phyloP scores from a whole-genome alignment of 2,888 invertebrate genomes.

The Tenthredo notha region DNA sequence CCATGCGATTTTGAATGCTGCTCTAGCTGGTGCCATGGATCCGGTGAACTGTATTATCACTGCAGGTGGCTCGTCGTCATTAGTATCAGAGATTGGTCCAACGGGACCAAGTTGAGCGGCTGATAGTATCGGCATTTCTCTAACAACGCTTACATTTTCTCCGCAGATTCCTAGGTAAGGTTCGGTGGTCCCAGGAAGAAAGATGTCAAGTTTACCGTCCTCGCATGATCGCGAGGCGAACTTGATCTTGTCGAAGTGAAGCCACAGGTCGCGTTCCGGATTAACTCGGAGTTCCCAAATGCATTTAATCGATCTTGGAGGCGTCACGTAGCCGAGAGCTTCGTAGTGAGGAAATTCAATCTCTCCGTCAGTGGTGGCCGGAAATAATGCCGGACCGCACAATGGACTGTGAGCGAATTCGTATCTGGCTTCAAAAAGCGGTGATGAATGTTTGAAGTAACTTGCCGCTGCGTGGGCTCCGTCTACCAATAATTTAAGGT shows the following conservation, averaged over 20 bases:
- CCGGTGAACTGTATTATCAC: slow-evolving; percentile 88
- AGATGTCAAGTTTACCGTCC: slow-evolving; percentile 92
- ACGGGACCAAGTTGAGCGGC: slow-evolving; percentile 88
- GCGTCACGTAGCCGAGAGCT: slow-evolving; percentile 82
- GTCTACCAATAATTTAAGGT: slow-evolving; percentile 90
- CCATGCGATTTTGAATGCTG: slow-evolving; percentile 94
- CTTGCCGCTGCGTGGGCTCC: slow-evolving; percentile 92
- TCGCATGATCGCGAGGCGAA: slow-evolving; percentile 92
- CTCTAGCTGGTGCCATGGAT: slow-evolving; percentile 88
- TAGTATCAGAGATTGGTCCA: slow-evolving; percentile 80
- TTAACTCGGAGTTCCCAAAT: slow-evolving; percentile 92
- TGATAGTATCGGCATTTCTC: slow-evolving; percentile 89
- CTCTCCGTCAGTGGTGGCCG: slow-evolving; percentile 90
- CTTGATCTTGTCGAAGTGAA: slow-evolving; percentile 92
- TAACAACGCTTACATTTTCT: slow-evolving; percentile 90
- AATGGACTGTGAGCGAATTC: slow-evolving; percentile 94
- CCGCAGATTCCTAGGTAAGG: slow-evolving; percentile 92
- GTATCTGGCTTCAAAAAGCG: slow-evolving; percentile 92
- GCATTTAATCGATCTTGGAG: slow-evolving; percentile 81
- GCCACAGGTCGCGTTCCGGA: slow-evolving; percentile 91
- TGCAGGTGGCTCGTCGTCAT: slow-evolving; percentile 81
- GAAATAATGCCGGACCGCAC: slow-evolving; percentile 91
- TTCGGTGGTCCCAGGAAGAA: slow-evolving; percentile 84
- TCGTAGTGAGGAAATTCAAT: slow-evolving; percentile 93
- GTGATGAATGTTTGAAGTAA: slow-evolving; percentile 92